Evolutionary conservation across 1,140 invertebrate species (phyloP).

Genomic region (Vanessa atalanta): DNA sequence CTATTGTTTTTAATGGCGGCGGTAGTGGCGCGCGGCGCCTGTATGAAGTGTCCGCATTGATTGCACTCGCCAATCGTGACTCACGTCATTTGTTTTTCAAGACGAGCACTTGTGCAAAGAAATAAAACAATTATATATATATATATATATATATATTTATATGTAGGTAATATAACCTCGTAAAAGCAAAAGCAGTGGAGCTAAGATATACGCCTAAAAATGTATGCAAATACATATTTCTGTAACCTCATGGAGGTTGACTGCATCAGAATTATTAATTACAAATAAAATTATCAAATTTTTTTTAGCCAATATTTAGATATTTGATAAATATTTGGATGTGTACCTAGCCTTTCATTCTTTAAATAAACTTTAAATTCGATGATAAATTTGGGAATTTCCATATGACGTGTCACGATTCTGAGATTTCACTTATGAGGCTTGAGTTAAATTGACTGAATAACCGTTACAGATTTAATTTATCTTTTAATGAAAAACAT

Average conservation of each 20-base stretch:
- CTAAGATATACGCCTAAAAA: not conserved
- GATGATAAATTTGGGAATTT: constrained; percentile 15
- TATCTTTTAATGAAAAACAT: constrained; percentile 19
- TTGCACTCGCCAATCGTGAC: constrained; percentile 37
- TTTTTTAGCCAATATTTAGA: too few relatives aligned
- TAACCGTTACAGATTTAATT: constrained; percentile 12
- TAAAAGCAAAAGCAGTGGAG: not conserved
- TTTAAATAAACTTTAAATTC: too few relatives aligned
- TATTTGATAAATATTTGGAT: too few relatives aligned
- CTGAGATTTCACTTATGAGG: not conserved
- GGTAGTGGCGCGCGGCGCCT: constrained; percentile 13
- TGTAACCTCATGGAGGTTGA: too few relatives aligned
- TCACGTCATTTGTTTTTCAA: constrained; percentile 32
- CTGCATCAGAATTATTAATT: too few relatives aligned
- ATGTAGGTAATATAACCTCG: not conserved
- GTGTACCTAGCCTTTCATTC: too few relatives aligned
- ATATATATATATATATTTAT: not conserved
- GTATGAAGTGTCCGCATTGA: constrained; percentile 40
- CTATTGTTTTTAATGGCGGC: constrained; percentile 16
- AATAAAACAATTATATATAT: not conserved
- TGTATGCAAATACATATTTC: too few relatives aligned
- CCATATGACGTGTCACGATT: constrained; percentile 15
- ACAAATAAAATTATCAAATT: too few relatives aligned
- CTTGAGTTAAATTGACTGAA: not conserved
- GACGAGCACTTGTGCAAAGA: constrained; percentile 12